Evolutionary conservation across 2,888 invertebrate species (phyloP).

Genomic region (Orthosia gothica): DNA sequence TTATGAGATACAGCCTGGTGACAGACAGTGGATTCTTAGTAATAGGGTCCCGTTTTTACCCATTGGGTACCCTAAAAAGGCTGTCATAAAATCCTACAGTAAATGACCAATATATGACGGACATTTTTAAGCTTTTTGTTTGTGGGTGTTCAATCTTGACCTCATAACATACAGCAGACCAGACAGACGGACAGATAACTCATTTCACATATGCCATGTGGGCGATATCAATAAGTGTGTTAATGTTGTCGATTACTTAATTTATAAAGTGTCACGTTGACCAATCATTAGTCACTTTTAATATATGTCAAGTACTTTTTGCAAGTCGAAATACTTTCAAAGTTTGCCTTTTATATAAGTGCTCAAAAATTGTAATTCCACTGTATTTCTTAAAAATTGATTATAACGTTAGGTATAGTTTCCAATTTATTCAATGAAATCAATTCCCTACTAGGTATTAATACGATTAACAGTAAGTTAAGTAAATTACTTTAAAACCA

Average conservation of each 20-base stretch:
- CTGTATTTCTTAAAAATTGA: neutral
- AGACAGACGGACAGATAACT: constrained; percentile 54
- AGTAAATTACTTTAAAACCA: neutral
- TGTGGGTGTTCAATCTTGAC: constrained; percentile 62
- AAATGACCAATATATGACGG: constrained; percentile 17
- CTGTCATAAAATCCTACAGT: neutral
- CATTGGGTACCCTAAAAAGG: too few relatives aligned
- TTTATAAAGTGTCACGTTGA: constrained; percentile 24
- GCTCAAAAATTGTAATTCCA: neutral
- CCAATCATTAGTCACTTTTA: constrained; percentile 41
- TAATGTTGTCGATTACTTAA: constrained; percentile 60
- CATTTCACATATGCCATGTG: constrained; percentile 56
- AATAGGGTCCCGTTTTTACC: too few relatives aligned
- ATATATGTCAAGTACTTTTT: constrained; percentile 24
- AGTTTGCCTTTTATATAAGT: neutral
- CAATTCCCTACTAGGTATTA: neutral
- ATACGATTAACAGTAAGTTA: neutral
- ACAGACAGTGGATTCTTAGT: too few relatives aligned
- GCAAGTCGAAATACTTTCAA: neutral
- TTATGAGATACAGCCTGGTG: too few relatives aligned
- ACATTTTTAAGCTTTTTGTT: constrained; percentile 25
- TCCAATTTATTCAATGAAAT: neutral
- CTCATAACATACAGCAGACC: constrained; percentile 51
- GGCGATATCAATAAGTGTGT: constrained; percentile 59
- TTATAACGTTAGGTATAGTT: neutral